Base-by-base conservation (phyloP, 2,797 vertebrate genomes). In the Mormyrus hasselquistii region DNA sequence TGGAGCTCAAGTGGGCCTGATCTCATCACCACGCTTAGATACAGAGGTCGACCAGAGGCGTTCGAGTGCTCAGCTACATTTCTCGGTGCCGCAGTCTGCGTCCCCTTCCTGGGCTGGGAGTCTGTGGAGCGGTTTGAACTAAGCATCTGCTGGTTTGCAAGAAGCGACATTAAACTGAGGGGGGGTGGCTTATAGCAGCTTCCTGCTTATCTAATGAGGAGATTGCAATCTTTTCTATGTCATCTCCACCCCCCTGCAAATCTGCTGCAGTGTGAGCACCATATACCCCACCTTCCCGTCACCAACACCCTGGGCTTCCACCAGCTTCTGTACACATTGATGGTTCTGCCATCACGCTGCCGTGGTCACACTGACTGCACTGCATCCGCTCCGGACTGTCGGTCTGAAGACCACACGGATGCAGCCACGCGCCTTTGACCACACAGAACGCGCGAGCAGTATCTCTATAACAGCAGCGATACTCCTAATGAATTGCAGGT, bases 141-240 rank as follows among this genome's bases (percentile, higher is more conserved):
- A 87, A 89, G 73, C 73, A 79, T 38, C 34, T 41, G 38, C 38
- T 79, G 73, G 38, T 79, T 79, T 29, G 10, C 73, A 90, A 90
- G 65, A 92, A 88, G 92, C 90, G 4, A 84, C 90, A 84, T 52
- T 91, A 90, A 91, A 92, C 89, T 47, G 90, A 86, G 79, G 52
- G 52, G 52, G 94, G 93, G 91, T 2, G 52, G 73, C 19, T 94
- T 92, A 88, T 87, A 55, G 91, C 87, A 79, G 90, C 91, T 95
- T 96, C 96, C 96, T 96, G 96, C 96, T 96, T 96, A 94, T 91
- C 14, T 73, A 82, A 89, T 2, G 52, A n/a, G 12, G 76, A 89
- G 90, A 90, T 93, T 89, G 87, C 92, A 92, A 92, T 94, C 92
- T 94, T 88, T 86, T 91, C 89, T 91, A 91, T 93, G 55, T 94